Base-by-base conservation (phyloP, 2,797 vertebrate species). In the Serranus cabrilla region DNA sequence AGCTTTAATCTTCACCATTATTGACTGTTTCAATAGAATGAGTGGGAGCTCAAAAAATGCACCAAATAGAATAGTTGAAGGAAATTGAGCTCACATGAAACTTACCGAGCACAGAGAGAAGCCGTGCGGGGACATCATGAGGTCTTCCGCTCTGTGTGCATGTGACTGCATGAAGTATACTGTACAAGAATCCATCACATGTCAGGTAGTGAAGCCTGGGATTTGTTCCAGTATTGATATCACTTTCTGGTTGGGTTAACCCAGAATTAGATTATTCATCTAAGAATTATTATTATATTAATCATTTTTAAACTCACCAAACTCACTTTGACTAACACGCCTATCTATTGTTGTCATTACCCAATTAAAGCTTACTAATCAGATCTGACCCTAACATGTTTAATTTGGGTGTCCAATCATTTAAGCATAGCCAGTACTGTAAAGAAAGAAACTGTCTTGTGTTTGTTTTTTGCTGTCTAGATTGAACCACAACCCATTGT, bases 21-120 rank as follows among this genome's bases (percentile, higher is more conserved):
- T 46, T 7, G 8, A 45, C 25, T 9, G 2, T 16, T 27, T 6
- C 62, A 21, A 49, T 11, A 21, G 4, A 16, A 40, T 13, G 0
- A 63, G 8, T 18, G 21, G 21, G 51, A 67, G 31, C 39, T 73
- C 58, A 3, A 5, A 52, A 56, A 55, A 59, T 14, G 14, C 47
- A 42, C 37, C n/a, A 75, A 76, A 81, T 25, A 43, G 16, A 81
- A 63, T 9, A 51, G 65, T 16, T 63, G 23, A 42, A 57, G 78
- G 50, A 88, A 92, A 89, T 74, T 70, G 63, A 86, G 50, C 65
- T 91, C 82, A 90, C 82, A 67, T 87, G 87, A 81, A 82, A 54
- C 70, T 56, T 61, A 12, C 27, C 46, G 55, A 56, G 40, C n/a
- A 10, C 9, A 51, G 52, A 54, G 27, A 45, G 60, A 3, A 56